Evolutionary conservation across 2,113 vertebrate species (phyloP).

Genomic region (Pterocles gutturalis): DNA sequence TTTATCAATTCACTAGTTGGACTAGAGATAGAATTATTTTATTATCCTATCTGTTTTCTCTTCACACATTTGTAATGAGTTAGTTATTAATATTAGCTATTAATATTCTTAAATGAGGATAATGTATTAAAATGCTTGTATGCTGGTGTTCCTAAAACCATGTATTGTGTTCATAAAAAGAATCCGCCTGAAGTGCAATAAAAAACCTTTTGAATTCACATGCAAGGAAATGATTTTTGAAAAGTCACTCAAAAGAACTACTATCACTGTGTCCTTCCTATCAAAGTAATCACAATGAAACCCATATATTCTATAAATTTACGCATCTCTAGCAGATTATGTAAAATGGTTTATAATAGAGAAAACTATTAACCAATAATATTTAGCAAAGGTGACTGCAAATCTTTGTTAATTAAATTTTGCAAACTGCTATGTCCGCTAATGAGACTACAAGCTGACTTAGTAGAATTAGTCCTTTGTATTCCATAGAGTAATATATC

Average conservation of each 20-base stretch:
- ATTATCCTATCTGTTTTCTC: not conserved
- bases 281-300: not conserved
- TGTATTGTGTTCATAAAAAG: not conserved
- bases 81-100: not conserved
- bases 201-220: not conserved
- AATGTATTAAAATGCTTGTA: not conserved
- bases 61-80: not conserved
- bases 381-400: not conserved
- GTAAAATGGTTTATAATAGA: not conserved
- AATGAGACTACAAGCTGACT: slow-evolving; percentile 32
- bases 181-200: not conserved
- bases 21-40: not conserved
- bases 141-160: not conserved
- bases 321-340: not conserved
- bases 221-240: not conserved
- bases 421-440: not conserved
- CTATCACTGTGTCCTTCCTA: not conserved
- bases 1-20: not conserved
- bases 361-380: not conserved
- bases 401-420: slow-evolving; percentile 15
- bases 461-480: slow-evolving; percentile 50
- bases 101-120: not conserved
- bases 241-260: not conserved
- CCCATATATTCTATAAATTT: not conserved
- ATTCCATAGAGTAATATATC: not conserved